phyloP scores from a whole-genome alignment of 1,140 invertebrate genomes.

The Chironomus striatipennis region DNA sequence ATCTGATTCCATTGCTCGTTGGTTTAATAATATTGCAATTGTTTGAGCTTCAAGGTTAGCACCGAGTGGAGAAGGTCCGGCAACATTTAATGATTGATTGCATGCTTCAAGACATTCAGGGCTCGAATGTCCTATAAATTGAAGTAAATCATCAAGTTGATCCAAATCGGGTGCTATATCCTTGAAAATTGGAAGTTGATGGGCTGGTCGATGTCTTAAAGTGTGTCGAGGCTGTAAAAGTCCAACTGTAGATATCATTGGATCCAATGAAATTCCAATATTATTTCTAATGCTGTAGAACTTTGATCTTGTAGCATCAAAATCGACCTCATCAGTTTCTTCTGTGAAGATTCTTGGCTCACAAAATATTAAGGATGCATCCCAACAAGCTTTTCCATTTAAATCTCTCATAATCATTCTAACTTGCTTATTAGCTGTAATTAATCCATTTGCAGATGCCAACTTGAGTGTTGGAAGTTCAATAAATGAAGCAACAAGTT shows the following conservation, averaged over 20 bases:
- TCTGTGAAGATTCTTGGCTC: constrained; percentile 45
- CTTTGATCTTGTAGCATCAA: not conserved
- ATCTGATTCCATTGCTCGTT: constrained; percentile 68
- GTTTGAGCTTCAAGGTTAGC: constrained; percentile 68
- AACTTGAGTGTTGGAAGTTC: constrained; percentile 80
- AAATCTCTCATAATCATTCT: constrained; percentile 82
- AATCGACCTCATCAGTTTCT: not conserved
- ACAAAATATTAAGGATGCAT: constrained; percentile 81
- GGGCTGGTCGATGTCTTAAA: constrained; percentile 58
- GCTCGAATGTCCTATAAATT: constrained; percentile 85
- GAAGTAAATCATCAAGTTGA: constrained; percentile 86
- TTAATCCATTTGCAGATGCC: constrained; percentile 65
- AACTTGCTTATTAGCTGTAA: constrained; percentile 61
- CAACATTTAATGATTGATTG: constrained; percentile 60
- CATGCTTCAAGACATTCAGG: constrained; percentile 75
- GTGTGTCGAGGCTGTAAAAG: constrained; percentile 51
- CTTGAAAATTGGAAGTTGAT: constrained; percentile 68
- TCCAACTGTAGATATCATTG: constrained; percentile 32
- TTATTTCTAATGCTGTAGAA: not conserved
- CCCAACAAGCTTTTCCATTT: constrained; percentile 96
- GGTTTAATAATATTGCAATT: constrained; percentile 72
- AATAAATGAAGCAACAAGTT: constrained; percentile 81
- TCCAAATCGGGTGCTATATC: constrained; percentile 82
- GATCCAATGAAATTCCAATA: constrained; percentile 31
- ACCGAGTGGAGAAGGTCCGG: constrained; percentile 57